Conservation (phyloP, 2,888 invertebrate genomes). For the Amaurobius ferox region DNA sequence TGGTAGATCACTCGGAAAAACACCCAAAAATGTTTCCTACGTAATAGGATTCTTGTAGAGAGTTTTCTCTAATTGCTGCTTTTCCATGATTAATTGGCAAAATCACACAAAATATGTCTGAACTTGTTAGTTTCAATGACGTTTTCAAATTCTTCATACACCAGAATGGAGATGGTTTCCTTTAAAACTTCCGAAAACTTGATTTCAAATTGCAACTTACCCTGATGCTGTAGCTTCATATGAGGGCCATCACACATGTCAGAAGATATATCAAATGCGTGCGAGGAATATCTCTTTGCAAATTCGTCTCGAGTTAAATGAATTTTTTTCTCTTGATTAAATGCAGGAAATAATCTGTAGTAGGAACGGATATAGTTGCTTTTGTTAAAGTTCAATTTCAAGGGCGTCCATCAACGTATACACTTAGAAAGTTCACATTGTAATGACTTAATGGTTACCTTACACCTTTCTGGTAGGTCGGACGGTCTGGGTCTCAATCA, state of each 20-base stretch:
- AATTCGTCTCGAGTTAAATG: too few relatives aligned
- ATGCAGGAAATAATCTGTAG: neutral
- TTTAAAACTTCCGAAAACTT: neutral
- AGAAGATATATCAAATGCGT: neutral
- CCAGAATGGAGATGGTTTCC: neutral
- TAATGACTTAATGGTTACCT: too few relatives aligned
- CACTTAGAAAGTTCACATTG: neutral
- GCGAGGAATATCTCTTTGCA: too few relatives aligned
- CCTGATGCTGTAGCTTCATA: too few relatives aligned
- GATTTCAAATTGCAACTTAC: too few relatives aligned
- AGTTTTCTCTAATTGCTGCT: neutral
- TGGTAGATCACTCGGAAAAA: neutral
- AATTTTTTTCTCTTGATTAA: neutral
- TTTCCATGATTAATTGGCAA: too few relatives aligned
- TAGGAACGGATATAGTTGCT: neutral
- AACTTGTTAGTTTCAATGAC: constrained; percentile 21
- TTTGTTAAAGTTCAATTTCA: neutral
- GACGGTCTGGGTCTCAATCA: too few relatives aligned
- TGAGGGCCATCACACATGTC: too few relatives aligned
- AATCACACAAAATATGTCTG: neutral
- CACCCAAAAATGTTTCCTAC: neutral
- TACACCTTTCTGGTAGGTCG: too few relatives aligned
- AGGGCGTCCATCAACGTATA: neutral
- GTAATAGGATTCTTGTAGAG: neutral
- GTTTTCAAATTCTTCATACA: constrained; percentile 21